Evolutionary conservation across 2,797 vertebrate species (phyloP).

Genomic region (Sebastes oblongus): DNA sequence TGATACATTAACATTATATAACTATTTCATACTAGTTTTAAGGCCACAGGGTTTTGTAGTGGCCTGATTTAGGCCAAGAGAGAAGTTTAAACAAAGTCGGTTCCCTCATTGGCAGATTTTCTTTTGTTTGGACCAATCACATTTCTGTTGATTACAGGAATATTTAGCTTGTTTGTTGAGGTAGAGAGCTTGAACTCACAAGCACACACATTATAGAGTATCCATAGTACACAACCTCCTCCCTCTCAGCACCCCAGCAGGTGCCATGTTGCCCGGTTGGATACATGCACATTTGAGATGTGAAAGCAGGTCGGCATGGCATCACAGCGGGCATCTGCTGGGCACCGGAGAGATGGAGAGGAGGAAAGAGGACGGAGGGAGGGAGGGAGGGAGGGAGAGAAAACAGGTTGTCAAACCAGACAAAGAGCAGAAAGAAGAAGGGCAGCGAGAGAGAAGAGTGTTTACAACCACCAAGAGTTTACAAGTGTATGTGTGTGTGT

Average conservation of each 20-base stretch:
- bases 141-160: neutral
- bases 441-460: constrained; percentile 18
- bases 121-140: neutral
- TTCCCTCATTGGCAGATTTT: neutral
- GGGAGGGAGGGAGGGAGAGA: neutral
- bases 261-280: constrained; percentile 29
- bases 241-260: constrained; percentile 11
- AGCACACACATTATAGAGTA: neutral
- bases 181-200: neutral
- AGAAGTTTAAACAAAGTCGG: no score
- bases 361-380: neutral
- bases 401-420: constrained; percentile 55
- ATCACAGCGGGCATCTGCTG: constrained; percentile 9
- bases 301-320: constrained; percentile 19
- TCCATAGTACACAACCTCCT: neutral
- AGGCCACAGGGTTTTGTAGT: neutral
- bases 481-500: constrained; percentile 19
- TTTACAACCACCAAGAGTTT: constrained; percentile 56
- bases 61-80: neutral
- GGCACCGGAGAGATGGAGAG: constrained; percentile 7
- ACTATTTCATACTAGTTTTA: neutral
- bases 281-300: constrained; percentile 8
- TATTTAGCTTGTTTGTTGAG: neutral
- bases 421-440: constrained; percentile 47
- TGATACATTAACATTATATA: neutral